Conservation (phyloP, 1,140 invertebrate species). For the Drosophila tani region DNA sequence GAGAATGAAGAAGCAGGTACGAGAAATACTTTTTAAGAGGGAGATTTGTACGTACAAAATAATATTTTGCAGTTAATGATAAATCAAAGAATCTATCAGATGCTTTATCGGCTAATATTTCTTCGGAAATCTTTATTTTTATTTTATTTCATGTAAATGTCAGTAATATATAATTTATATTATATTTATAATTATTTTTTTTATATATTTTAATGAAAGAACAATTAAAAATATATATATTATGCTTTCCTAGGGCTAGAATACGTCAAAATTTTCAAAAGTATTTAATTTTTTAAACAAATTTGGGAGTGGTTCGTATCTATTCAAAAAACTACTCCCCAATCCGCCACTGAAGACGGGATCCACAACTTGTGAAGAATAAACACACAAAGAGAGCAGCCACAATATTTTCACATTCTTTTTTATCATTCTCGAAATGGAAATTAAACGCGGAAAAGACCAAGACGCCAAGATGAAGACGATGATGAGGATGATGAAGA, state of each 20-base stretch:
- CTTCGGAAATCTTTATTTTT: not conserved
- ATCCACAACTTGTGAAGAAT: constrained; percentile 51
- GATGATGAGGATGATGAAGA: constrained; percentile 18
- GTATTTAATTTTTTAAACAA: not conserved
- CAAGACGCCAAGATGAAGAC: constrained; percentile 32
- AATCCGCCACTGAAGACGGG: constrained; percentile 15
- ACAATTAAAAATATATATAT: not conserved
- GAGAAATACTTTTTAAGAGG: not conserved
- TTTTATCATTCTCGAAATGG: constrained; percentile 69
- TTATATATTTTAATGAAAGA: not conserved
- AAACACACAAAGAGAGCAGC: constrained; percentile 74
- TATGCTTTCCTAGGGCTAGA: not conserved
- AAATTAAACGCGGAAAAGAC: constrained; percentile 55
- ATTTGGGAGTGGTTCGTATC: not conserved
- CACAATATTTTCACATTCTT: constrained; percentile 58
- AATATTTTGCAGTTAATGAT: not conserved
- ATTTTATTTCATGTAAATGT: not conserved
- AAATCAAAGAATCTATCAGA: not conserved
- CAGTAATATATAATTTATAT: not conserved
- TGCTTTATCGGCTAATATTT: not conserved
- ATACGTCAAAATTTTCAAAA: too few species aligned
- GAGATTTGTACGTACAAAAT: not conserved
- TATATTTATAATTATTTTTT: not conserved
- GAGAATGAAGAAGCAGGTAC: constrained; percentile 7
- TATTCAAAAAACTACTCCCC: not conserved